Evolutionary conservation across 2,113 vertebrate genomes (phyloP).

Genomic region (Rousettus leschenaultii): DNA sequence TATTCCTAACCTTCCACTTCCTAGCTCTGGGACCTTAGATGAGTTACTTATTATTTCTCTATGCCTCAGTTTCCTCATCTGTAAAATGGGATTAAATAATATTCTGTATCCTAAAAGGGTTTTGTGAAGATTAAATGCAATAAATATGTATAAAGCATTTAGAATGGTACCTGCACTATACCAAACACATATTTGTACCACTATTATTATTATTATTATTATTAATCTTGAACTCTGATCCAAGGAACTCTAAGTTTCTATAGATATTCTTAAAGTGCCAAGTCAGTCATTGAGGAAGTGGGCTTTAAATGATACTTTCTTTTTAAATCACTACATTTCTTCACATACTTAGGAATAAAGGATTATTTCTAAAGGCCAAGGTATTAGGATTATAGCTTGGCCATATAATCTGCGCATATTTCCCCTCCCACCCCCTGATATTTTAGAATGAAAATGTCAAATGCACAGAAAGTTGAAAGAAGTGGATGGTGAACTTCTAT

Average conservation of each 20-base stretch:
- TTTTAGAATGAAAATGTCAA: slow-evolving; percentile 1
- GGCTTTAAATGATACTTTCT: background rate
- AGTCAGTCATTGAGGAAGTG: background rate
- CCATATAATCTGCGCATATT: background rate
- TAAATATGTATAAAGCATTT: background rate
- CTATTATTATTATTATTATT: background rate
- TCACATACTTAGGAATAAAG: background rate
- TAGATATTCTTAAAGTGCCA: background rate
- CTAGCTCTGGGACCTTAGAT: background rate
- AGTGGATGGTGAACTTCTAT: background rate
- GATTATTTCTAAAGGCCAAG: background rate
- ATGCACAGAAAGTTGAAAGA: background rate
- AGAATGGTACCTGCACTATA: background rate
- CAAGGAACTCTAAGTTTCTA: background rate
- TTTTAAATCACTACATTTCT: background rate
- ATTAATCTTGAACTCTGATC: background rate
- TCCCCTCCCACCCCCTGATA: accelerated
- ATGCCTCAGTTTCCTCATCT: background rate
- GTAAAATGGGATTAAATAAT: background rate
- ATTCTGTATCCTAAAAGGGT: background rate
- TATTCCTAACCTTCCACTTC: background rate
- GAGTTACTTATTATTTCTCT: background rate
- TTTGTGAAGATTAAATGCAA: background rate
- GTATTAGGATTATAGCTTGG: background rate
- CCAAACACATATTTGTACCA: background rate